Evolutionary conservation across 1,140 invertebrate genomes (phyloP).

Genomic region (Radopholus similis): DNA sequence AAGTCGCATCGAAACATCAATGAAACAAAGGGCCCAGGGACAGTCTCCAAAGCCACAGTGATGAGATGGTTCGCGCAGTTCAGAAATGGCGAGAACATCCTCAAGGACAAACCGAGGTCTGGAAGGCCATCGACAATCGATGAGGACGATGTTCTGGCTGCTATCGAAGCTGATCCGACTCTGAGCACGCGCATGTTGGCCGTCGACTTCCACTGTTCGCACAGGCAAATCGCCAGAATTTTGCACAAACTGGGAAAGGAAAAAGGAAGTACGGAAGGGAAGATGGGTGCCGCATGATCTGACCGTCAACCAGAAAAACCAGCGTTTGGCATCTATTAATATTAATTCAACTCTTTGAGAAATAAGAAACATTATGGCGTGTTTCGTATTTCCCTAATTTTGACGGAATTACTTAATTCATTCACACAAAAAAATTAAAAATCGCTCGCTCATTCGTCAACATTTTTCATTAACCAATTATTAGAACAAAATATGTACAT

Average conservation of each 20-base stretch:
- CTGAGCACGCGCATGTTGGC: constrained; percentile 12
- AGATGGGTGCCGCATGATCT: constrained; percentile 18
- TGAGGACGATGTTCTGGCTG: too few relatives aligned
- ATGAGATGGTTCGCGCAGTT: not conserved
- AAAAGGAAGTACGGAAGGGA: not conserved
- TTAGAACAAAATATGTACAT: too few relatives aligned
- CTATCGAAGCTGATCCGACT: constrained; percentile 21
- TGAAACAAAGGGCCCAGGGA: not conserved
- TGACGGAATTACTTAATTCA: too few relatives aligned
- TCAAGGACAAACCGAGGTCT: not conserved
- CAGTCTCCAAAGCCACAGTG: not conserved
- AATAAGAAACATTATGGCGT: too few relatives aligned
- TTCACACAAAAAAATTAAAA: too few relatives aligned
- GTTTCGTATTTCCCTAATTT: too few relatives aligned
- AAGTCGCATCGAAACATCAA: not conserved
- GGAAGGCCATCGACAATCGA: constrained; percentile 6
- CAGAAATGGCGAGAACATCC: not conserved
- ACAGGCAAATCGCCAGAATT: constrained; percentile 17
- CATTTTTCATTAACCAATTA: too few relatives aligned
- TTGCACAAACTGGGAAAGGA: constrained; percentile 16
- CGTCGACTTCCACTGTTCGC: constrained; percentile 16
- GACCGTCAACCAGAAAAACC: constrained; percentile 16
- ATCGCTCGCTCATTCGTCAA: too few relatives aligned
- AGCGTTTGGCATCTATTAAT: too few relatives aligned
- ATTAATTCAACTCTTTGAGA: too few relatives aligned